Evolutionary conservation across 2,113 vertebrate genomes (phyloP).

Genomic region (Lethenteron reissneri): DNA sequence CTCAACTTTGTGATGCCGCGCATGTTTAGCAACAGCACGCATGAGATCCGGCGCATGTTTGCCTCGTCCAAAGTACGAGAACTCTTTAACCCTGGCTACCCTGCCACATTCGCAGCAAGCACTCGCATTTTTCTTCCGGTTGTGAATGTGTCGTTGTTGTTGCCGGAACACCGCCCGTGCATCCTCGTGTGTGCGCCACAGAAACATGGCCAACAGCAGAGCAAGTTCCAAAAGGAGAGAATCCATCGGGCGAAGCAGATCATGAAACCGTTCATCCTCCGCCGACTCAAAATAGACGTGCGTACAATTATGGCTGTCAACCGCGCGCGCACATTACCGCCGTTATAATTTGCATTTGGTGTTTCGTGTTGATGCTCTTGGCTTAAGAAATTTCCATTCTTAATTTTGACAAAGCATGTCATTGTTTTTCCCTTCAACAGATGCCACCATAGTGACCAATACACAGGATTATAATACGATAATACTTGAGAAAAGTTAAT

Average conservation of each 20-base stretch:
- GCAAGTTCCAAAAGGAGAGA: slow-evolving; percentile 60
- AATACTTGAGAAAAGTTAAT: too few relatives aligned
- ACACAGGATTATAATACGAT: too few relatives aligned
- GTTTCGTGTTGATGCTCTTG: too few relatives aligned
- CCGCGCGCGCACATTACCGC: too few relatives aligned
- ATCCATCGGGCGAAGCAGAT: slow-evolving; percentile 83
- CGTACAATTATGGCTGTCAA: too few relatives aligned
- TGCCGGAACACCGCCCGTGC: neutral
- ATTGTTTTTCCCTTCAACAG: too few relatives aligned
- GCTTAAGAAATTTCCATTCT: too few relatives aligned
- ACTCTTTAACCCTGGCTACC: neutral
- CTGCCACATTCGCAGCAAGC: neutral
- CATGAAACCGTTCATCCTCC: slow-evolving; percentile 89
- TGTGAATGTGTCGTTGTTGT: slow-evolving; percentile 1
- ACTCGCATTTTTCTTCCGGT: neutral
- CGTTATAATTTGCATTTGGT: too few relatives aligned
- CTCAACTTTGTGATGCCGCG: slow-evolving; percentile 95
- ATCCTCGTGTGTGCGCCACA: slow-evolving; percentile 14
- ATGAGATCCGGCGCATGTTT: slow-evolving; percentile 79
- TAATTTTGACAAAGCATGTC: too few relatives aligned
- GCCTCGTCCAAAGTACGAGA: slow-evolving; percentile 17
- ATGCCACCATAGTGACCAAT: too few relatives aligned
- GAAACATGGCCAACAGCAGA: slow-evolving; percentile 69
- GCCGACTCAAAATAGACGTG: slow-evolving; percentile 81
- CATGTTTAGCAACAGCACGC: slow-evolving; percentile 81